Evolutionary conservation across 2,888 invertebrate species (phyloP), one percentile per base, ranked within the genome.

Genomic region (Calameuta pallipes): DNA sequence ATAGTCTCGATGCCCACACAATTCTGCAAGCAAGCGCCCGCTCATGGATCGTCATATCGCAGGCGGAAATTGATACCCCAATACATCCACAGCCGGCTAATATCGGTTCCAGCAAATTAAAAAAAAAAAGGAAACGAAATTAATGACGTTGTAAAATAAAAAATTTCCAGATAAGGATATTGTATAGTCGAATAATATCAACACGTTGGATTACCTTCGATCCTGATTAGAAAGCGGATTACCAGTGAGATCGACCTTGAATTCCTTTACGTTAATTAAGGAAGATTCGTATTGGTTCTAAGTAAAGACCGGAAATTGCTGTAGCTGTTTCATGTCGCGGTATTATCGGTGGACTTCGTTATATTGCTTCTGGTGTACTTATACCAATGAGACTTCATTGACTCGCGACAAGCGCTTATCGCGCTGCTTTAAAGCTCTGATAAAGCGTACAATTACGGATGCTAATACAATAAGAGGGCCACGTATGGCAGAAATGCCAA

Each of bases 401-500:
- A 33, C 34, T 71, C 12, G 71, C 30, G 71, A 33, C 12, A 71
- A 34, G 31, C 31, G 15, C 34, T 71, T 77, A 35, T 75, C 77
- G 13, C 74, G 30, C 74, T 35, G 69, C 34, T 77, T 77, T 77
- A 68, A 37, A 77, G 69, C 74, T 13, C 68, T 23, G 75, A 74
- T 35, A 69, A 31, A 71, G 71, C 71, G 71, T 34, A 71, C 71
- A 71, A 71, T 71, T 71, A 71, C 71, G 71, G 15, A 71, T 71
- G 71, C 71, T 71, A 71, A 71, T 71, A 71, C 71, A 71, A 71
- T 71, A 71, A 71, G 31, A 71, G 71, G 71, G 23, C 33, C 71
- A 34, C 71, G 71, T 71, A 71, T 71, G 31, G 31, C 15, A 34
- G 71, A 71, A 71, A 82, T 82, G 82, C 83, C 81, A 80, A 80